Base-by-base conservation (phyloP, 64 coral and sea anemone genomes). In the Astreopora myriophthalma region DNA sequence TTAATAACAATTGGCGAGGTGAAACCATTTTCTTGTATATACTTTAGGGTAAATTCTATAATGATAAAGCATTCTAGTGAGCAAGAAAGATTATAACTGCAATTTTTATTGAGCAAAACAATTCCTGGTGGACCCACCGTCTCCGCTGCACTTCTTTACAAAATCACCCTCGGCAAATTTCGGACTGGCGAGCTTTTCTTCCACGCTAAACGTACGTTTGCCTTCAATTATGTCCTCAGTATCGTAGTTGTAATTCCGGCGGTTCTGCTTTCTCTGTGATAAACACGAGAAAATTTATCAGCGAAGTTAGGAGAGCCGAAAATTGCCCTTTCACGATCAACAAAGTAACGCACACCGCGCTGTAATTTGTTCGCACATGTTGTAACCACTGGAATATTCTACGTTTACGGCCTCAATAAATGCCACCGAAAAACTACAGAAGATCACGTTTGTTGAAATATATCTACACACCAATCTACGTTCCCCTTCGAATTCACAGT, bases 151-250 rank as follows among this genome's bases (percentile, higher is more conserved):
- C 12, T 24, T 91, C 88, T 93, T 72, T 86, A 96, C 97, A 35
- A 99, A 99, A 75, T 91, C 92, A 28, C 49, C 57, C 38, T 36
- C 88, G 34, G 92, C 90, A 76, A 99, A 99, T 93, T 93, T 93
- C 23, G 86, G 48, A 87, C 83, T 95, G 84, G 87, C 70, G 22
- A 99, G 74, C 93, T 99, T 99, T 93, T 95, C 94, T 75, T 96
- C 77, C 63, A 99, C 90, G 48, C 93, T 99, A 84, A 99, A 99
- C 37, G 97, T 99, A 58, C 97, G 94, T 85, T 99, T 99, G 2
- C 97, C 97, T 85, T 99, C 97, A 72, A 99, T 95, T 46, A 93
- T 88, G 90, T 99, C 94, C 63, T 99, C 97, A 28, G 88, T 69
- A 39, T 85, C 73, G 20, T 95, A 89, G 87, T 99, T 94, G 73